A percentile compares a stretch with the other conserved stretches of the same genome.
Evolutionary conservation across 2,113 vertebrate genomes (phyloP).

Genomic region (Cricetomys ansorgei): DNA sequence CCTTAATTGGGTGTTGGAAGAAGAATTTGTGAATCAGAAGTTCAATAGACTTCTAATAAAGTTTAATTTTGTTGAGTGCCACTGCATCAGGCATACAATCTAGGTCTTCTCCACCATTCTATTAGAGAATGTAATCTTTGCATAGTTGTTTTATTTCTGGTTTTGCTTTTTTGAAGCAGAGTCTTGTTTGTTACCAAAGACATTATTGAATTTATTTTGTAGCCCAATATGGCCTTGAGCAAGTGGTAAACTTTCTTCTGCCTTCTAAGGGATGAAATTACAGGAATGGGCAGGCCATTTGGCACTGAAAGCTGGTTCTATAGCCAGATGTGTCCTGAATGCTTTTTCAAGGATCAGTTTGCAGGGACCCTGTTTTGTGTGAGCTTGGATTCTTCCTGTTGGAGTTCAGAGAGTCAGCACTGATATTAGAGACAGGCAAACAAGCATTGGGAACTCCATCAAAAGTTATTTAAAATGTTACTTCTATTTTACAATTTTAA

Average conservation of each 20-base stretch:
- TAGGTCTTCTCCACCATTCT: not conserved
- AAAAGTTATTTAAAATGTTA: not conserved
- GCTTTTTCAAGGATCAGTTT: not conserved
- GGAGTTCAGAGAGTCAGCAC: not conserved
- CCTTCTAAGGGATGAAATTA: not conserved
- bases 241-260: not conserved
- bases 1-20: slow-evolving; percentile 81
- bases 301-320: not conserved
- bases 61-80: not conserved
- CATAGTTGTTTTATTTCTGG: not conserved
- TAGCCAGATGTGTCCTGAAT: not conserved
- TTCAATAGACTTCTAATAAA: not conserved
- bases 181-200: not conserved
- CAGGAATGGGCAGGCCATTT: rapidly evolving
- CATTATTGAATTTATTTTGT: not conserved
- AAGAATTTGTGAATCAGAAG: slow-evolving; percentile 87
- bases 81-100: not conserved
- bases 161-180: not conserved
- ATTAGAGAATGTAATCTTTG: not conserved
- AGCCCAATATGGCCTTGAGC: too few species aligned
- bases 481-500: not conserved
- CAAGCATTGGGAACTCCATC: not conserved
- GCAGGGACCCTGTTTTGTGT: not conserved
- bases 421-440: not conserved
- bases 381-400: not conserved